A percentile compares a stretch with the other conserved stretches of the same genome.
These are phyloP conservation scores for Ephydatia muelleri DNA, from an alignment of 37 sponge, comb jelly and placozoan species.

Conservation along the genomic window DNA sequence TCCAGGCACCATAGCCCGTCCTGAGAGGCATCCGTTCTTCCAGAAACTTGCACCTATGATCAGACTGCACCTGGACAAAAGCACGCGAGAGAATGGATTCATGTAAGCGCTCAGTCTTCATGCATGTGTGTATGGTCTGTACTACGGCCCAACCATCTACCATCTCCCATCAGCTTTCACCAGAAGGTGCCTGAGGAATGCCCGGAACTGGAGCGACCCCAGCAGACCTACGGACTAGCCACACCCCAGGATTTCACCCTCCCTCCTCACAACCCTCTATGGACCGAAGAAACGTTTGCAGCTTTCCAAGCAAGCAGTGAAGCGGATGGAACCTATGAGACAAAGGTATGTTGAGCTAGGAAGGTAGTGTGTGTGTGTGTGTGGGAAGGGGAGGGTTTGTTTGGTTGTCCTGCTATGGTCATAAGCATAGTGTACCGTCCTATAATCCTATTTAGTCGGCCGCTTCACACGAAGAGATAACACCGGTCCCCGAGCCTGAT, in stretches of 20 bases:
- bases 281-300: conserved; percentile 91
- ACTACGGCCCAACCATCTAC: background rate
- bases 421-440: conserved; percentile 5
- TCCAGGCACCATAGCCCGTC: conserved; percentile 85
- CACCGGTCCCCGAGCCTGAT: conserved; percentile 90
- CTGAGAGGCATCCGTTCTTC: conserved; percentile 95
- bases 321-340: conserved; percentile 52
- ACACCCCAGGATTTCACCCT: conserved; percentile 88
- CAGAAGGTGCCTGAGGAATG: conserved; percentile 94
- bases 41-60: conserved; percentile 91
- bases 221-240: conserved; percentile 92
- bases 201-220: conserved; percentile 72
- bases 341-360: conserved; percentile 19
- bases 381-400: background rate
- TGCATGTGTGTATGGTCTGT: background rate
- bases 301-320: conserved; percentile 64
- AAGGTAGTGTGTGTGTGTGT: background rate
- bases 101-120: conserved; percentile 63
- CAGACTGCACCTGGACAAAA: conserved; percentile 83
- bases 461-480: conserved; percentile 78
- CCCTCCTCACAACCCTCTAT: conserved; percentile 87
- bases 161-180: conserved; percentile 70
- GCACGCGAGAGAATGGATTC: conserved; percentile 95
- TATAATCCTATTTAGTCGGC: conserved; percentile 41
- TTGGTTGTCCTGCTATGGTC: background rate